Percentiles rank a stretch among this genome's conserved stretches.
phyloP scores from a whole-genome alignment of 92 coral and sea anemone species.

The Porites divaricata region DNA sequence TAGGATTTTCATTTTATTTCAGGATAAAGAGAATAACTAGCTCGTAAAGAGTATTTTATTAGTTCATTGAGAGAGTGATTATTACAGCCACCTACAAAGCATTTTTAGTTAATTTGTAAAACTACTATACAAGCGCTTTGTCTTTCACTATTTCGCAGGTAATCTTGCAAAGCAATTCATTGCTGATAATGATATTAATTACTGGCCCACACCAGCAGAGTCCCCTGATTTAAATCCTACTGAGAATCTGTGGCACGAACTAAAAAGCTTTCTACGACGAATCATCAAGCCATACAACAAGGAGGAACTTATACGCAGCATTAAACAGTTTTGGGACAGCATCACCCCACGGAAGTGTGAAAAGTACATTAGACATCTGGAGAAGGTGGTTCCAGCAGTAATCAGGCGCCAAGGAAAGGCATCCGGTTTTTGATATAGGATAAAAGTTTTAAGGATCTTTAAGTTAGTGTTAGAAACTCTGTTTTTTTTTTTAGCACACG shows the following conservation, averaged over 20 bases:
- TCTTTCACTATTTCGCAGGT: background rate
- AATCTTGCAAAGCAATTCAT: slow-evolving; percentile 1
- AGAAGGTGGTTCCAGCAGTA: slow-evolving; percentile 29
- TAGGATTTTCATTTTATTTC: too few species aligned
- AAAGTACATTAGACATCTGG: slow-evolving; percentile 31
- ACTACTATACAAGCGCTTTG: background rate
- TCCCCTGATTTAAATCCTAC: slow-evolving; percentile 42
- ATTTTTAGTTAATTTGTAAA: background rate
- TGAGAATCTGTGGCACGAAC: slow-evolving; percentile 35
- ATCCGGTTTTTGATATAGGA: background rate
- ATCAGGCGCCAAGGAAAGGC: slow-evolving; percentile 34
- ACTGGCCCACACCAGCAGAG: slow-evolving; percentile 41
- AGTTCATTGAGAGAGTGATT: too few species aligned
- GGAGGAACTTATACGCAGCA: slow-evolving; percentile 25
- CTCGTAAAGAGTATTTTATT: too few species aligned
- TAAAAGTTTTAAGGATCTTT: too few species aligned
- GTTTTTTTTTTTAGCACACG: too few species aligned
- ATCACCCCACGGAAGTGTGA: slow-evolving; percentile 22
- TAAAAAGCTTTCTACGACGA: slow-evolving; percentile 7
- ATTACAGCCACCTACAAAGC: background rate
- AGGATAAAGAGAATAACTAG: too few species aligned
- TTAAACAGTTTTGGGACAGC: slow-evolving; percentile 25
- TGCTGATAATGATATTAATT: slow-evolving; percentile 16
- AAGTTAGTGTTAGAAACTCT: too few species aligned
- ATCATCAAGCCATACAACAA: slow-evolving; percentile 22